phyloP scores from a whole-genome alignment of 37 sponge, comb jelly and placozoan species.

The Mnemiopsis leidyi region DNA sequence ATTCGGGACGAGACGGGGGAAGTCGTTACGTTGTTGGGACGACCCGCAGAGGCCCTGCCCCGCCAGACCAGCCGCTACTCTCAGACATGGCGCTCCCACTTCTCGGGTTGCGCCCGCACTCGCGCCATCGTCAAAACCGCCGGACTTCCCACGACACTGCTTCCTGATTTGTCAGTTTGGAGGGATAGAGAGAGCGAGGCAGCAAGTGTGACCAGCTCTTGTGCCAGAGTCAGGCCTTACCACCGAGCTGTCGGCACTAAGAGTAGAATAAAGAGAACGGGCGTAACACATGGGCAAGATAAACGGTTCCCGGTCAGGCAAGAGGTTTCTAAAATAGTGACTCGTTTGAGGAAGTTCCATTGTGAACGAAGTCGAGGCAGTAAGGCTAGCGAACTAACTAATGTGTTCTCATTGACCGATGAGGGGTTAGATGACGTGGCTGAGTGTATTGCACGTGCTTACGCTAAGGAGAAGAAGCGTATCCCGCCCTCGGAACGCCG shows the following conservation, averaged over 20 bases:
- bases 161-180: slow-evolving; percentile 52
- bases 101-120: slow-evolving; percentile 61
- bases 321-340: slow-evolving; percentile 19
- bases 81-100: slow-evolving; percentile 9
- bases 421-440: slow-evolving; percentile 43
- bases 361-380: neutral
- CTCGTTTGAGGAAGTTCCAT: neutral
- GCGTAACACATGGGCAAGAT: neutral
- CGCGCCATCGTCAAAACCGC: slow-evolving; percentile 44
- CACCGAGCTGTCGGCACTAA: slow-evolving; percentile 25
- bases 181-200: neutral
- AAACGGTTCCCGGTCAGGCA: neutral
- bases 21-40: slow-evolving; percentile 12
- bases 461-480: neutral
- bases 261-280: slow-evolving; percentile 18
- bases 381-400: neutral
- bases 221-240: slow-evolving; percentile 27
- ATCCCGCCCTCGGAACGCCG: neutral
- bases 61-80: neutral
- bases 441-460: neutral
- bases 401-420: slow-evolving; percentile 48
- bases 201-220: slow-evolving; percentile 10
- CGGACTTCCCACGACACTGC: slow-evolving; percentile 7
- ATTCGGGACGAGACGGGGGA: slow-evolving; percentile 58
- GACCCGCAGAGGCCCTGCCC: slow-evolving; percentile 44